Conservation (phyloP, 2,888 invertebrate species). For the Cheilosia vernalis region DNA sequence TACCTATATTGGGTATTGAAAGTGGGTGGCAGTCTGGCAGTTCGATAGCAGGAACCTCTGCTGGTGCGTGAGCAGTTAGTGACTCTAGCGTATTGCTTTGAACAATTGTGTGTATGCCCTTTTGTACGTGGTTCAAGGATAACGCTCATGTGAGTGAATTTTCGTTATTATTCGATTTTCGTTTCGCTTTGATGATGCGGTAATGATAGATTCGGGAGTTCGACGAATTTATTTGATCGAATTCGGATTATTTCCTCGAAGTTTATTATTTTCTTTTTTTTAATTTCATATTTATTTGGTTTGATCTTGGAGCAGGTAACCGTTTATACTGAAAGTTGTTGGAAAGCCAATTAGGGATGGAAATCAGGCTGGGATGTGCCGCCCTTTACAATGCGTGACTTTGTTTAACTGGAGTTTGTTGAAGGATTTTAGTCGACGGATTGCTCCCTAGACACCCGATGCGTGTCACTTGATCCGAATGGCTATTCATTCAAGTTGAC, state of each 20-base stretch:
- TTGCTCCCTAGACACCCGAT: no score
- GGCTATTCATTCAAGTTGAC: no score
- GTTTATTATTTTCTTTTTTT: neutral
- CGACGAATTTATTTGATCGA: conserved; percentile 1
- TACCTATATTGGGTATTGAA: neutral
- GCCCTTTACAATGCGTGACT: no score
- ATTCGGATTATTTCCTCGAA: neutral
- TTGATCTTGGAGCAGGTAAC: no score
- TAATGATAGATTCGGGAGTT: conserved; percentile 14
- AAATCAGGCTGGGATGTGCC: no score
- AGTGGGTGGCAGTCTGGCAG: neutral
- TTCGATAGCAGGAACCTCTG: neutral
- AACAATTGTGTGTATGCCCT: conserved; percentile 2
- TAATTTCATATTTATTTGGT: neutral
- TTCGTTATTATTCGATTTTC: conserved; percentile 4
- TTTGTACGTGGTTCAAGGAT: conserved; percentile 32
- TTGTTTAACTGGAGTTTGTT: no score
- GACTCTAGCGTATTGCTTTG: conserved; percentile 8
- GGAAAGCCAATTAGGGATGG: no score
- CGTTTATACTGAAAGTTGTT: no score
- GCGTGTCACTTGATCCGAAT: no score
- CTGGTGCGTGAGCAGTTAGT: neutral
- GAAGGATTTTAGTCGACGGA: no score
- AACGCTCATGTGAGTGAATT: conserved; percentile 37
- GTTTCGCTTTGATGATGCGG: conserved; percentile 30